phyloP scores from a whole-genome alignment of 2,113 vertebrate genomes.

The Rhinolophus ferrumequinum region DNA sequence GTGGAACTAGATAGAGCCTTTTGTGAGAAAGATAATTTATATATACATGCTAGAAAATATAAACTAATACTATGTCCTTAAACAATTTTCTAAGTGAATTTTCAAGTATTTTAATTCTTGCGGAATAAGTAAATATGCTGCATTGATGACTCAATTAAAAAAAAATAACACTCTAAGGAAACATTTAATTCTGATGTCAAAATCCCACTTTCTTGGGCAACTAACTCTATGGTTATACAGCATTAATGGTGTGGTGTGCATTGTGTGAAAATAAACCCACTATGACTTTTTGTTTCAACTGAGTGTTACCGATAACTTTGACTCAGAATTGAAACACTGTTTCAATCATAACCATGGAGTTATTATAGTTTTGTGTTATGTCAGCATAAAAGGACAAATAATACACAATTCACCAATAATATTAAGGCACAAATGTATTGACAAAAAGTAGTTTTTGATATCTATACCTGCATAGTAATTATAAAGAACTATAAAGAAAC shows the following conservation, averaged over 20 bases:
- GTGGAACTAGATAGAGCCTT: constrained; percentile 27
- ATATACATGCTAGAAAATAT: constrained; percentile 28
- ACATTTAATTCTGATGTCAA: background rate
- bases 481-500: background rate
- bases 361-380: background rate
- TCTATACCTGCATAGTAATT: background rate
- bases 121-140: background rate
- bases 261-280: background rate
- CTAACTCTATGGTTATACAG: constrained; percentile 15
- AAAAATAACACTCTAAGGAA: background rate
- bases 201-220: background rate
- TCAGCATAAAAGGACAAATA: background rate
- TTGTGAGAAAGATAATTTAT: constrained; percentile 58
- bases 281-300: background rate
- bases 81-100: constrained; percentile 13
- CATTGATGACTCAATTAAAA: background rate
- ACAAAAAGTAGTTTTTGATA: background rate
- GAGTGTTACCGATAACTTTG: background rate
- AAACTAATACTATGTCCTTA: background rate
- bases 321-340: background rate
- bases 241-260: background rate
- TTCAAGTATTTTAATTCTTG: background rate
- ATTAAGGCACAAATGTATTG: background rate
- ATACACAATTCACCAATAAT: background rate
- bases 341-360: background rate